These are phyloP conservation scores for Sebastes steindachneri DNA, from an alignment of 2,797 vertebrate genomes.

Conservation along the genomic window DNA sequence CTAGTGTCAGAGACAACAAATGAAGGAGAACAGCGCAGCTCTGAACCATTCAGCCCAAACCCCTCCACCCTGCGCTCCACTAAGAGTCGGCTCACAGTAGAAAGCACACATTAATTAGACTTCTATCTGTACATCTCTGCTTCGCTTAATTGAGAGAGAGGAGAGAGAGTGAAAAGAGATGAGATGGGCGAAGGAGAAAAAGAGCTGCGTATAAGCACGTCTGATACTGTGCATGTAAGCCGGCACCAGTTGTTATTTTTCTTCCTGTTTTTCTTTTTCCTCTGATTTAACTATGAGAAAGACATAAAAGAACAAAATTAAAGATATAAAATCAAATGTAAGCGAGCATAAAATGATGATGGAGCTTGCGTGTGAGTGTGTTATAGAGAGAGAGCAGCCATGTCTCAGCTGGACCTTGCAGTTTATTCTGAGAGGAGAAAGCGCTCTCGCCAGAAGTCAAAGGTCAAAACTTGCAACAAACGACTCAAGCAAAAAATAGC, in stretches of 20 bases:
- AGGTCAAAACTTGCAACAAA: constrained; percentile 22
- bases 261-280: neutral
- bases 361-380: no score
- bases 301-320: neutral
- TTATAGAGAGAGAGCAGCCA: neutral
- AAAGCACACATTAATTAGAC: constrained; percentile 68
- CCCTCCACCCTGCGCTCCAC: constrained; percentile 10
- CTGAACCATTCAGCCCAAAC: constrained; percentile 48
- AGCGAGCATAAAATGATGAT: neutral
- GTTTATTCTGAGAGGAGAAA: constrained; percentile 16
- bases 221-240: constrained; percentile 2
- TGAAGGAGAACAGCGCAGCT: constrained; percentile 52
- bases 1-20: constrained; percentile 52
- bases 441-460: constrained; percentile 19
- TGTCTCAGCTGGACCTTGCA: constrained; percentile 12
- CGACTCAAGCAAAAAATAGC: constrained; percentile 14
- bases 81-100: constrained; percentile 49
- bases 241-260: neutral
- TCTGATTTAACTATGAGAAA: neutral
- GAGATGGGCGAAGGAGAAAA: neutral
- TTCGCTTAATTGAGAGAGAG: constrained; percentile 20
- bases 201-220: neutral
- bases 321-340: neutral
- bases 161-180: constrained; percentile 2
- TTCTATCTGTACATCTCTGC: constrained; percentile 58